These are phyloP conservation scores for Andrena cerasifolii DNA, from an alignment of 1,140 invertebrate genomes.

Conservation along the genomic window DNA sequence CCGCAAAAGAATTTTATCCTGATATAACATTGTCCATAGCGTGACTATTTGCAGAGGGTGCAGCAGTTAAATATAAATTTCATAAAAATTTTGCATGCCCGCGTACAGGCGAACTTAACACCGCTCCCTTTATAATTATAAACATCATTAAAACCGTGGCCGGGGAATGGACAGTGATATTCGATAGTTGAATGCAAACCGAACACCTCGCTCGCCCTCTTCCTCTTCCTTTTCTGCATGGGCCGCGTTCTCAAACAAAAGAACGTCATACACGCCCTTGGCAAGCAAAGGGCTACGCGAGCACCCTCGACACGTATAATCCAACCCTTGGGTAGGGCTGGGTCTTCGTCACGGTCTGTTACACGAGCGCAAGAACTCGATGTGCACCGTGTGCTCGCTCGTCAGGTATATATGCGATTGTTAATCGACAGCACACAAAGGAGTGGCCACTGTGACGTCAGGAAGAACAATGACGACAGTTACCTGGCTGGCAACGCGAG, in stretches of 20 bases:
- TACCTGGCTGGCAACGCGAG: constrained; percentile 11
- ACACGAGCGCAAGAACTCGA: constrained; percentile 28
- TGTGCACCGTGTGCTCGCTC: constrained; percentile 11
- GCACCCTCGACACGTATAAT: constrained; percentile 54
- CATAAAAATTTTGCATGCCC: no score
- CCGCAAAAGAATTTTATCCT: no score
- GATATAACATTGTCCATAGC: no score
- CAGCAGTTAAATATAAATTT: no score
- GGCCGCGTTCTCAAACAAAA: constrained; percentile 66
- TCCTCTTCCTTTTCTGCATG: constrained; percentile 49
- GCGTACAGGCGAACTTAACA: no score
- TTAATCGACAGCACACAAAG: constrained; percentile 53
- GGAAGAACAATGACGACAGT: constrained; percentile 33
- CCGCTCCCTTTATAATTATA: constrained; percentile 21
- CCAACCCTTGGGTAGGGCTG: constrained; percentile 27
- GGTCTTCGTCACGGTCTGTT: constrained; percentile 34
- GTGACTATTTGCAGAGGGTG: no score
- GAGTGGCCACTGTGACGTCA: constrained; percentile 54
- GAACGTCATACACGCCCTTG: constrained; percentile 68
- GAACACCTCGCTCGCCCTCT: not conserved
- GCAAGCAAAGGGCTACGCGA: constrained; percentile 67
- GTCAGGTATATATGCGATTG: constrained; percentile 7
- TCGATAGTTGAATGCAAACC: constrained; percentile 65
- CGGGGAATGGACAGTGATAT: constrained; percentile 57
- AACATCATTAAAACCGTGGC: constrained; percentile 31